These are phyloP conservation scores for Polyploca ridens DNA, from an alignment of 2,888 invertebrate species.

Conservation along the genomic window DNA sequence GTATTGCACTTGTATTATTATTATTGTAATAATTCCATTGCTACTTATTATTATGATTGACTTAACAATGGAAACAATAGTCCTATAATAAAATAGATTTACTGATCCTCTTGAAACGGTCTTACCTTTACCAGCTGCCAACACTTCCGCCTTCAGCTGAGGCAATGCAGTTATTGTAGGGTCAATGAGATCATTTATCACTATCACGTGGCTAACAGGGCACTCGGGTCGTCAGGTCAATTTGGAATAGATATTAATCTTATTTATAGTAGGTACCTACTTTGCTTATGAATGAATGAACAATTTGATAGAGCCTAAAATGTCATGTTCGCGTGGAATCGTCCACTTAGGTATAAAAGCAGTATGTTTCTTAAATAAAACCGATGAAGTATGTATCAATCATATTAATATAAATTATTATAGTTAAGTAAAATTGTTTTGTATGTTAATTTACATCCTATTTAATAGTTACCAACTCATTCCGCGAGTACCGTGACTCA, in stretches of 20 bases:
- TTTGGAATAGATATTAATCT: background rate
- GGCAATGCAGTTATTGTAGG: background rate
- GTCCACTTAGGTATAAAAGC: background rate
- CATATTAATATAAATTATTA: background rate
- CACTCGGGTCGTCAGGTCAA: background rate
- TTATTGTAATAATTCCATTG: background rate
- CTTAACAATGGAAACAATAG: background rate
- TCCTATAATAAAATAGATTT: background rate
- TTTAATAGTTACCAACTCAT: background rate
- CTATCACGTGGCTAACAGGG: background rate
- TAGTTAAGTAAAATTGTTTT: no score
- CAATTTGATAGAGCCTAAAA: background rate
- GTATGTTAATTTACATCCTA: background rate
- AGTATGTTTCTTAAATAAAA: background rate
- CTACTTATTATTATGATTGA: background rate
- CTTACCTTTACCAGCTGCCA: background rate
- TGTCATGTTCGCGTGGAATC: background rate
- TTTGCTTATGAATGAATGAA: background rate
- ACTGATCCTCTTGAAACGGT: background rate
- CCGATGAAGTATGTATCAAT: background rate
- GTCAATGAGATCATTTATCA: conserved; percentile 4
- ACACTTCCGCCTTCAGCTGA: background rate
- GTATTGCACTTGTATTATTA: no score
- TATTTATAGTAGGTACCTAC: background rate
- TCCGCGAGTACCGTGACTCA: background rate